Conservation (phyloP, 2,797 vertebrate species). For the Natrix natrix region DNA sequence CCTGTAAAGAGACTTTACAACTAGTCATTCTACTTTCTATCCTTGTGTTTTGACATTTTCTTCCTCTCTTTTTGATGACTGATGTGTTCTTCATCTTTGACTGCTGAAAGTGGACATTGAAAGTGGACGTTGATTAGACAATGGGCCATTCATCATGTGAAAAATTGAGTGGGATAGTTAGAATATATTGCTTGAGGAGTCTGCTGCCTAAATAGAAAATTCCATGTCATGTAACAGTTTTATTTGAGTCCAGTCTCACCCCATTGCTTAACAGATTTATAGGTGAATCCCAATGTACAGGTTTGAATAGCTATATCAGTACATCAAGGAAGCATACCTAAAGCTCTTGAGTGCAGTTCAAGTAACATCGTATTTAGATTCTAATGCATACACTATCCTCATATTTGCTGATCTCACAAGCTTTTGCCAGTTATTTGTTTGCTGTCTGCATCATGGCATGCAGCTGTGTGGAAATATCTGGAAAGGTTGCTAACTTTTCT, state of each 20-base stretch:
- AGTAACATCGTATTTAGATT: background rate
- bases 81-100: background rate
- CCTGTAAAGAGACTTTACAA: background rate
- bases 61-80: background rate
- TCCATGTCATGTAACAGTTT: background rate
- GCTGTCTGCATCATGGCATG: background rate
- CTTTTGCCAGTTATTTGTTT: background rate
- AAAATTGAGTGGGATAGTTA: background rate
- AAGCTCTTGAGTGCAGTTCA: background rate
- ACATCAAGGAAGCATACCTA: background rate
- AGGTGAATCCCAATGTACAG: background rate
- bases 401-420: background rate
- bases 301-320: background rate
- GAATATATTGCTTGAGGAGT: background rate
- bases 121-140: background rate
- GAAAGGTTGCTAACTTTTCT: background rate
- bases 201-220: background rate
- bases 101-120: background rate
- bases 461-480: background rate
- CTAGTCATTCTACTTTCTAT: background rate
- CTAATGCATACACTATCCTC: background rate
- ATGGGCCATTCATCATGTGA: background rate
- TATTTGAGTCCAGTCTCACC: background rate
- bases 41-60: background rate
- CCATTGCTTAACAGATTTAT: background rate